These are phyloP conservation scores for Athrips mouffetella DNA, from an alignment of 2,888 invertebrate species.

Conservation along the genomic window DNA sequence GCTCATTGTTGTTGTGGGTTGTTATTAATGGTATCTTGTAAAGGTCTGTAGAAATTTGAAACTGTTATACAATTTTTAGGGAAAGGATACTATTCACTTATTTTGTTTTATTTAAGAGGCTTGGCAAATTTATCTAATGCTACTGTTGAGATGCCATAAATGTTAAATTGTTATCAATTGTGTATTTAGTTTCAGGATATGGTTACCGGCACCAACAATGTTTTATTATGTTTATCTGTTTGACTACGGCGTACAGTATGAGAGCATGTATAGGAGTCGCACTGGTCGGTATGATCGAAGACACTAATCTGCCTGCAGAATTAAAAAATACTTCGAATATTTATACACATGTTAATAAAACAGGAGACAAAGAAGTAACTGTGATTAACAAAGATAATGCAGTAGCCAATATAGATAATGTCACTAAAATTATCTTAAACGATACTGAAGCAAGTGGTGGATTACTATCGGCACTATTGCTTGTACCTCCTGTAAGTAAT, in stretches of 20 bases:
- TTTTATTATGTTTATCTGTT: constrained; percentile 74
- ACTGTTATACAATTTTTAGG: no score
- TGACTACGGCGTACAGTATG: constrained; percentile 80
- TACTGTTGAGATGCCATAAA: no score
- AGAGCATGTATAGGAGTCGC: constrained; percentile 82
- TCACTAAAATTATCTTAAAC: not conserved
- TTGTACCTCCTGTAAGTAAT: not conserved
- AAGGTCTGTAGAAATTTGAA: no score
- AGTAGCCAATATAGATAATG: not conserved
- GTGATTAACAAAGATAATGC: not conserved
- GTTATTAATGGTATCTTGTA: no score
- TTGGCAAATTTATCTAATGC: no score
- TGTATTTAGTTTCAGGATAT: constrained; percentile 37
- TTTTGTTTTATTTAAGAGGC: no score
- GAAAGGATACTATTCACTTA: no score
- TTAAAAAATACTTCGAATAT: not conserved
- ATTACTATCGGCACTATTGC: not conserved
- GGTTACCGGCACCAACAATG: constrained; percentile 79
- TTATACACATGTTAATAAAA: not conserved
- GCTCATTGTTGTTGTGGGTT: no score
- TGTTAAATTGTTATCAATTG: not conserved
- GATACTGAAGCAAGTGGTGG: not conserved
- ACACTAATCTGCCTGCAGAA: constrained; percentile 5
- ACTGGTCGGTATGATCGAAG: constrained; percentile 79
- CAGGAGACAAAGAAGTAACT: not conserved